A percentile compares a stretch with the other conserved stretches of the same genome.
phyloP scores from a whole-genome alignment of 1,140 invertebrate species.

The Drosophila pectinifera region DNA sequence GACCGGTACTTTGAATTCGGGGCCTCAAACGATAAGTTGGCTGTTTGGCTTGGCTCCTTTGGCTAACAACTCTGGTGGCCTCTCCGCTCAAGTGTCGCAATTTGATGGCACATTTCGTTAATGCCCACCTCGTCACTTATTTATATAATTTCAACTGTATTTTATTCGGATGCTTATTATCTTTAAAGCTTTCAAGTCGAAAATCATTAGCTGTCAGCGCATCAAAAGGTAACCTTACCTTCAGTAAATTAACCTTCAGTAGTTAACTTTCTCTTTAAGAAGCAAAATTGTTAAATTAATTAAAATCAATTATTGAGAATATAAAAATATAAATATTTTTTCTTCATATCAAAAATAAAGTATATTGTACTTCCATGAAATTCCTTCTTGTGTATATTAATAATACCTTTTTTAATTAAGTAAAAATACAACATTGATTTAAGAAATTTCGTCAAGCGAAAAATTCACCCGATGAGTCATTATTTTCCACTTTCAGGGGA shows the following conservation, averaged over 20 bases:
- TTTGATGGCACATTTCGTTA: constrained; percentile 64
- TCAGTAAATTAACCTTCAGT: too few species aligned
- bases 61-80: constrained; percentile 17
- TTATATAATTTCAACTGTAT: constrained; percentile 40
- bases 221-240: background rate
- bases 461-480: constrained; percentile 3
- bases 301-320: too few species aligned
- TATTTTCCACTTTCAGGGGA: constrained; percentile 8
- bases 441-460: background rate
- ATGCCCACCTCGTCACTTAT: constrained; percentile 55
- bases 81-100: constrained; percentile 42
- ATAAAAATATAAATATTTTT: background rate
- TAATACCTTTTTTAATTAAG: background rate
- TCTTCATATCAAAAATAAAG: background rate
- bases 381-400: too few species aligned
- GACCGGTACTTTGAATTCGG: constrained; percentile 13
- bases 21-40: constrained; percentile 1
- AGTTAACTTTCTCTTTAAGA: background rate
- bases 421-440: constrained; percentile 1
- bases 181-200: constrained; percentile 10
- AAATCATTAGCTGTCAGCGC: constrained; percentile 42
- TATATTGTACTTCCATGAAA: background rate
- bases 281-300: too few species aligned
- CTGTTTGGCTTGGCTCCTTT: constrained; percentile 4
- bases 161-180: constrained; percentile 18